Base-by-base conservation (phyloP, 2,113 vertebrate species). In the Centropus bengalensis region DNA sequence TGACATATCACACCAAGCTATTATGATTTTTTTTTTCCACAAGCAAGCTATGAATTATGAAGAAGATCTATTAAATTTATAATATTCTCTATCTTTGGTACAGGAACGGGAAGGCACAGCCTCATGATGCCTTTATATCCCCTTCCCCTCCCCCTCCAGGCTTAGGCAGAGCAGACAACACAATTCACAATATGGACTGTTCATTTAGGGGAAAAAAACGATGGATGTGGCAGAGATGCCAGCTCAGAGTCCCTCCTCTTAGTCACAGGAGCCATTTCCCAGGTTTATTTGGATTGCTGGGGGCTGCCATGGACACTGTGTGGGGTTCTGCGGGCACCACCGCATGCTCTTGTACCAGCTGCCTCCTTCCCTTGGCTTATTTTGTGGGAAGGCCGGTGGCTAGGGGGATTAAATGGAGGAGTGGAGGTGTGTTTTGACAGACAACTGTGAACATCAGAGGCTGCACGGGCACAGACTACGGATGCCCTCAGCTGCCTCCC, bases 1-100 rank as follows among this genome's bases (percentile, higher is more conserved):
- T 95, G 94, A 97, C 96, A 93, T 96, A 97, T 94, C 96, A 96
- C 96, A 96, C 97, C 91, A 80, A 97, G 95, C 98, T 97, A 98
- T 98, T 97, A 97, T 94, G 96, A 92, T 97, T 92, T 97, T 97
- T 94, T 87, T 87, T 91, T 95, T 91, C 88, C 96, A 94, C 94
- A 95, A 97, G 95, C 95, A 95, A 97, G 94, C 92, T 93, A 96
- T 94, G 96, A 96, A 96, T 94, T 95, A 95, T 96, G 90, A 84
- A 93, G 71, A 80, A 83, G 89, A 55, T 38, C 70, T 88, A 91
- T 92, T 94, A 96, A 89, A 96, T 95, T 94, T 91, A 90, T 93
- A 97, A 97, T 94, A 95, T 54, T 83, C 88, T 70, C 89, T 78
- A 24, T 59, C 91, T 59, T 82, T 47, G 70, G 96, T 51, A 59